Base-by-base conservation (phyloP, 2,113 vertebrate genomes). In the Talpa occidentalis region DNA sequence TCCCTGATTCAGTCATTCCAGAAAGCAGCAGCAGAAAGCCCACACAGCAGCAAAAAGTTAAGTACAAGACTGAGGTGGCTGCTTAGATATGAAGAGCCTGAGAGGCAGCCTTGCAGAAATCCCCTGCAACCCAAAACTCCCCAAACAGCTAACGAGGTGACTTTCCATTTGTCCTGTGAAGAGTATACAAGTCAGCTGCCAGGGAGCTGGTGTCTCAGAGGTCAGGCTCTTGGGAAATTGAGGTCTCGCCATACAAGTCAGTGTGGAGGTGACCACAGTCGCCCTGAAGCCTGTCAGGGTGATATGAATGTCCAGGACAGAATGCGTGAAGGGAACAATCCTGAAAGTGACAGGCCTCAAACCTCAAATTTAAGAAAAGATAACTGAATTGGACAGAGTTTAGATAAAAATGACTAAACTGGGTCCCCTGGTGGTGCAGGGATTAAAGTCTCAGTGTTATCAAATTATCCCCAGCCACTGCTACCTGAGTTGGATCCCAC, bases 381-480 rank as follows among this genome's bases (percentile, higher is more conserved):
- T 24, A 60, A 74, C n/a, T n/a, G 32, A 73, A 66, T 66, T 62
- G 84, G 30, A 79, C 66, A 76, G 66, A 76, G 35, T 67, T 49
- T 44, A 90, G 60, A 8, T 74, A 22, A 86, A 81, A 81, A 66
- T 37, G 10, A 76, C 10, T 54, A n/a, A n/a, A n/a, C n/a, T n/a
- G n/a, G n/a, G n/a, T n/a, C n/a, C n/a, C n/a, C n/a, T n/a, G n/a
- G n/a, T n/a, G n/a, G n/a, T n/a, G n/a, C n/a, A n/a, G n/a, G n/a
- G n/a, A n/a, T n/a, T n/a, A n/a, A n/a, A n/a, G n/a, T n/a, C n/a
- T n/a, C n/a, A n/a, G n/a, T n/a, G n/a, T n/a, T n/a, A n/a, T n/a
- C n/a, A n/a, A n/a, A n/a, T n/a, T n/a, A n/a, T n/a, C n/a, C n/a
- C n/a, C n/a, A n/a, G n/a, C n/a, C n/a, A n/a, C n/a, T n/a, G n/a